Evolutionary conservation across 2,797 vertebrate genomes (phyloP).

Genomic region (Leptodactylus fallax): DNA sequence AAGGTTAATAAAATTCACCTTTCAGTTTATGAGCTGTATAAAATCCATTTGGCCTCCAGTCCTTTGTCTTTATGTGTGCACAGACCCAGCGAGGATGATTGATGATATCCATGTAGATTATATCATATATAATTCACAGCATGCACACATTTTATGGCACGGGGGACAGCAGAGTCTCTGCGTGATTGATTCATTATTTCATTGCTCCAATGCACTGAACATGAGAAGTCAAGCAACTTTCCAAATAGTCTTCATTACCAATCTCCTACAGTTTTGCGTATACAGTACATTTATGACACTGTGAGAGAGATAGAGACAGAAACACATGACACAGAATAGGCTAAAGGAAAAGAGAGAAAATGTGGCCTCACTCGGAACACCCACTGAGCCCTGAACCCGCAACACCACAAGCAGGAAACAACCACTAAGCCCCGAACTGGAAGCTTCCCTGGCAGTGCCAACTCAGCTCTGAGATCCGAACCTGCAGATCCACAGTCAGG

Average conservation of each 20-base stretch:
- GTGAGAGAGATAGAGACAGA: neutral
- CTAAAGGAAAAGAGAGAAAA: neutral
- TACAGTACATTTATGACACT: neutral
- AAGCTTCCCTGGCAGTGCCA: too few species aligned
- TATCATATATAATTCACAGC: neutral
- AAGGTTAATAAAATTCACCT: neutral
- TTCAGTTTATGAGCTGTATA: neutral
- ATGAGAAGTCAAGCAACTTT: neutral
- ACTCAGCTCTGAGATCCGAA: too few species aligned
- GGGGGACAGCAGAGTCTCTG: neutral
- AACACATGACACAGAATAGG: neutral
- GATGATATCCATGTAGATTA: neutral
- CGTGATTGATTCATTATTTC: neutral
- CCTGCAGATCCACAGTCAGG: too few species aligned
- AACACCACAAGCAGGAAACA: too few species aligned
- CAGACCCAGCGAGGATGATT: neutral
- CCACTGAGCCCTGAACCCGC: neutral
- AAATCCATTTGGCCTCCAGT: neutral
- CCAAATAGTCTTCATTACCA: neutral
- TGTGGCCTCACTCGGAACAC: neutral
- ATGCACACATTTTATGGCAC: neutral
- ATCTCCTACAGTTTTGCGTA: neutral
- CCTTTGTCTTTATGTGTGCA: neutral
- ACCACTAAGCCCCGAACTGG: too few species aligned
- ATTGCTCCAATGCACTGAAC: neutral